phyloP scores from a whole-genome alignment of 2,888 invertebrate genomes.

The Plusia festucae region DNA sequence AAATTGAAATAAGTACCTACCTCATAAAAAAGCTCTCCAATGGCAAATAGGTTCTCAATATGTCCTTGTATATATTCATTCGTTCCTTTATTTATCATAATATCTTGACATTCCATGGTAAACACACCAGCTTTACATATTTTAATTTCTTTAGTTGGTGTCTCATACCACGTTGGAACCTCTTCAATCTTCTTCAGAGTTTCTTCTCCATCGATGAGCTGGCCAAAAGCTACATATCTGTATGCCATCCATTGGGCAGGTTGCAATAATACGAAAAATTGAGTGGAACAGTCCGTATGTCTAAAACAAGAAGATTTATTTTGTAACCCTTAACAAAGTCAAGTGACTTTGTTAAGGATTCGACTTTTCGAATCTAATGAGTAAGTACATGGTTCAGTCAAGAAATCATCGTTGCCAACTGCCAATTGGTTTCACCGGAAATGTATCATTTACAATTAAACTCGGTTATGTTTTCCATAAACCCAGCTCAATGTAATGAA shows the following conservation, averaged over 20 bases:
- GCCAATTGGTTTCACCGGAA: too few species aligned
- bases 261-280: conserved; percentile 92
- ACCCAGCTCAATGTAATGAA: too few species aligned
- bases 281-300: conserved; percentile 91
- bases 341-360: too few species aligned
- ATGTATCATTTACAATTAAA: too few species aligned
- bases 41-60: conserved; percentile 73
- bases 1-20: conserved; percentile 63
- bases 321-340: neutral
- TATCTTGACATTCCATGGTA: conserved; percentile 77
- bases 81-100: conserved; percentile 72
- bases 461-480: too few species aligned
- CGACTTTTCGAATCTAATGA: too few species aligned
- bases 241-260: conserved; percentile 92
- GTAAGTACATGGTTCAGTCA: too few species aligned
- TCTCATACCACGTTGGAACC: conserved; percentile 90
- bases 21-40: conserved; percentile 72
- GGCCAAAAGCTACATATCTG: conserved; percentile 93
- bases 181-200: conserved; percentile 90
- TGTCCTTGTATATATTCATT: conserved; percentile 76
- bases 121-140: conserved; percentile 77
- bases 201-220: conserved; percentile 91
- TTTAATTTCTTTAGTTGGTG: conserved; percentile 79
- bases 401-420: too few species aligned
- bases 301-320: conserved; percentile 63